Conservation (phyloP, 2,888 invertebrate genomes). For the Netelia melanura region DNA sequence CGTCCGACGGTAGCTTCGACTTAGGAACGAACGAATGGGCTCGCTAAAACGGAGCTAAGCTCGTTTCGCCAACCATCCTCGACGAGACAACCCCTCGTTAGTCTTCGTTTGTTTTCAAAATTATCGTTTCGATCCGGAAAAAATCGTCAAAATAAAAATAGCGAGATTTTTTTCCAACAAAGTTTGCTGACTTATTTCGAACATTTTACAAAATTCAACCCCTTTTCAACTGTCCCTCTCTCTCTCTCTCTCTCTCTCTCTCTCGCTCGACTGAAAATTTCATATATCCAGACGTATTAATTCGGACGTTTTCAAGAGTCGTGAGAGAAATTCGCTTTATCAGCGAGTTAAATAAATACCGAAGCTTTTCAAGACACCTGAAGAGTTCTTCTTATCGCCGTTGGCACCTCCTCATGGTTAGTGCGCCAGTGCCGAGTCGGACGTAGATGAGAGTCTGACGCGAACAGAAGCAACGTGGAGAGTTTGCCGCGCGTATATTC, state of each 20-base stretch:
- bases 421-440: conserved; percentile 38
- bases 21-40: conserved; percentile 55
- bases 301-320: neutral
- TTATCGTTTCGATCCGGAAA: conserved; percentile 79
- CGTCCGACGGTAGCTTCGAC: conserved; percentile 61
- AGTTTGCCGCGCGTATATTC: conserved; percentile 23
- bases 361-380: conserved; percentile 56
- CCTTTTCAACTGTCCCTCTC: neutral
- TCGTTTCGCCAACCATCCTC: conserved; percentile 68
- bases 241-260: no score
- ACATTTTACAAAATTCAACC: neutral
- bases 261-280: no score
- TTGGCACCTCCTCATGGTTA: conserved; percentile 39
- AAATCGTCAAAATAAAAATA: conserved; percentile 1
- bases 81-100: conserved; percentile 83
- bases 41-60: conserved; percentile 10
- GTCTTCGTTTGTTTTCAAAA: conserved; percentile 85
- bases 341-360: conserved; percentile 17
- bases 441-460: conserved; percentile 41
- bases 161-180: neutral
- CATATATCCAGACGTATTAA: neutral
- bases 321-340: conserved; percentile 1
- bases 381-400: conserved; percentile 39
- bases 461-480: conserved; percentile 40
- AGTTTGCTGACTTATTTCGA: conserved; percentile 38